These are phyloP conservation scores for Himalopsyche tibetana DNA, from an alignment of 2,888 invertebrate genomes.

Conservation along the genomic window DNA sequence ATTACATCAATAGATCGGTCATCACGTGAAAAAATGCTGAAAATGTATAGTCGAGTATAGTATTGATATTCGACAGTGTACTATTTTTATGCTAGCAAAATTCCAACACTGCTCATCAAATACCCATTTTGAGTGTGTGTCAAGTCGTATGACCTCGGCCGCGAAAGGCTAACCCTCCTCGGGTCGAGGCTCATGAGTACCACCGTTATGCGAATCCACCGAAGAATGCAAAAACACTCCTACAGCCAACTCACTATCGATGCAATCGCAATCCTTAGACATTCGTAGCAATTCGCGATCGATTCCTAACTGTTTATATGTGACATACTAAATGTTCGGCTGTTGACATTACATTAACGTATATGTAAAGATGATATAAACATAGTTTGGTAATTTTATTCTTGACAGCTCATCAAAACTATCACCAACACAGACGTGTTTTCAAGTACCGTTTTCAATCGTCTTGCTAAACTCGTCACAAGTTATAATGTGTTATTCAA, in stretches of 20 bases:
- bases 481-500: too few species aligned
- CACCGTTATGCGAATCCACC: constrained; percentile 28
- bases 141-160: constrained; percentile 29
- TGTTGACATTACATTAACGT: too few species aligned
- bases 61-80: too few species aligned
- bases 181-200: constrained; percentile 2
- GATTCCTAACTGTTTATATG: neutral
- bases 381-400: too few species aligned
- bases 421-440: too few species aligned
- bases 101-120: neutral
- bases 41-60: too few species aligned
- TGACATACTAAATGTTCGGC: constrained; percentile 4
- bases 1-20: too few species aligned
- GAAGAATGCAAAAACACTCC: constrained; percentile 30
- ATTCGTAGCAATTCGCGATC: neutral
- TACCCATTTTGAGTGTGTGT: neutral
- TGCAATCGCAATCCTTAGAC: constrained; percentile 13
- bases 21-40: too few species aligned
- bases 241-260: neutral
- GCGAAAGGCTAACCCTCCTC: constrained; percentile 22
- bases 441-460: too few species aligned
- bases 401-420: too few species aligned
- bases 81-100: neutral
- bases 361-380: too few species aligned
- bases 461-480: too few species aligned